Conservation (phyloP, 92 coral and sea anemone species). For the Zoanthus sansibaricus region DNA sequence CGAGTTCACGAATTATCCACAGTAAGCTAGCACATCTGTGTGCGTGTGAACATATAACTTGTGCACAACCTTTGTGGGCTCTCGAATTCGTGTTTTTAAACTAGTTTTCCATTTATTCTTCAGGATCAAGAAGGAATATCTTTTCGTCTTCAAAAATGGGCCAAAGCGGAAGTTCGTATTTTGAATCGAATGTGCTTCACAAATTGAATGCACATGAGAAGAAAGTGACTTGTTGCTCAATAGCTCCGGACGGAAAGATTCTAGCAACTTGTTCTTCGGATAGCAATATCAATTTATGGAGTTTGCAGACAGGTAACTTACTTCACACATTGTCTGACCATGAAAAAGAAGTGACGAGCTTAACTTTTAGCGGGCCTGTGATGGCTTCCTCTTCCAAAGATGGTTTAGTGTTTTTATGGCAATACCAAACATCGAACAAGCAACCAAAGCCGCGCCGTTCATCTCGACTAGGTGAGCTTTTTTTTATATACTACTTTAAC, state of each 20-base stretch:
- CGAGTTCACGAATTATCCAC: not conserved
- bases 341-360: slow-evolving; percentile 78
- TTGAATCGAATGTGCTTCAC: slow-evolving; percentile 69
- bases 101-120: not conserved
- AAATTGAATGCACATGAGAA: slow-evolving; percentile 76
- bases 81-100: not conserved
- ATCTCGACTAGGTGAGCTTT: slow-evolving; percentile 86
- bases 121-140: slow-evolving; percentile 40
- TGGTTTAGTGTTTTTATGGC: slow-evolving; percentile 85
- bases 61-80: not conserved
- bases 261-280: slow-evolving; percentile 93
- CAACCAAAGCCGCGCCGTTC: slow-evolving; percentile 70
- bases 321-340: slow-evolving; percentile 79
- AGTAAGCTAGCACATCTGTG: not conserved
- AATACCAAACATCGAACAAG: slow-evolving; percentile 69
- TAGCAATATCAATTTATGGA: slow-evolving; percentile 82
- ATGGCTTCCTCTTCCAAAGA: slow-evolving; percentile 91
- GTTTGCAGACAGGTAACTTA: slow-evolving; percentile 74
- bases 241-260: slow-evolving; percentile 78
- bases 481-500: not conserved
- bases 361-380: slow-evolving; percentile 70
- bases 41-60: not conserved
- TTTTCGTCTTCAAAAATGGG: slow-evolving; percentile 59
- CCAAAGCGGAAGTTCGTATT: slow-evolving; percentile 72
- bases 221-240: slow-evolving; percentile 74